Evolutionary conservation across 2,113 vertebrate species (phyloP).

Genomic region (Perca fluviatilis): DNA sequence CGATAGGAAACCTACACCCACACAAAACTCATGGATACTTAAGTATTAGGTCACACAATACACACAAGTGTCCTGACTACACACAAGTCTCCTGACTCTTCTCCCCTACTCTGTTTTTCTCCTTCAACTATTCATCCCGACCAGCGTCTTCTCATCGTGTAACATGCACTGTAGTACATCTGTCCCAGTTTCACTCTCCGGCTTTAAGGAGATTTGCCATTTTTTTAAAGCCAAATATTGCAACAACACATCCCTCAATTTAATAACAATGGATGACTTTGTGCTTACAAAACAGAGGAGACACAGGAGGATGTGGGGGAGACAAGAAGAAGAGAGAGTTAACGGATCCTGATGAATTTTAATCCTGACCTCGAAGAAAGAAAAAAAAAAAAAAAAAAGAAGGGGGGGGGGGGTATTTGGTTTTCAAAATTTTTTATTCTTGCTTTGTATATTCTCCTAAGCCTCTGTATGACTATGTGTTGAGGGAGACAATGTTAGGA

Average conservation of each 20-base stretch:
- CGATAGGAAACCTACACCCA: not conserved
- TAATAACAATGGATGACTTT: constrained; percentile 77
- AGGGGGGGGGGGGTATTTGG: constrained; percentile 36
- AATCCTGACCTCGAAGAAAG: constrained; percentile 75
- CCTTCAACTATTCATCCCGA: not conserved
- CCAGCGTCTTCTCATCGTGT: constrained; percentile 34
- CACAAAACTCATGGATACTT: not conserved
- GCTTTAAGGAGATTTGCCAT: constrained; percentile 44
- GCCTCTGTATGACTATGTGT: constrained; percentile 55
- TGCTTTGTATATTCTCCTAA: constrained; percentile 67
- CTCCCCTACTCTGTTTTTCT: not conserved
- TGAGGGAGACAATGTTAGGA: constrained; percentile 79
- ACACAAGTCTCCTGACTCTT: not conserved
- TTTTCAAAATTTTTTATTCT: constrained; percentile 64
- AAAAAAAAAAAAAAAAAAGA: constrained; percentile 33
- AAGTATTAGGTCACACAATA: not conserved
- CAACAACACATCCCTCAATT: constrained; percentile 66
- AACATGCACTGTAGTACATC: not conserved
- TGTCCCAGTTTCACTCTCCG: constrained; percentile 18
- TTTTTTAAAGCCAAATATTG: constrained; percentile 70
- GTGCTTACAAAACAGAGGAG: constrained; percentile 43
- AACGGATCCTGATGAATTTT: constrained; percentile 64
- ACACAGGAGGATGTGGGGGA: not conserved
- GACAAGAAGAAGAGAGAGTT: constrained; percentile 28
- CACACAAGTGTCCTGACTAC: no score